Evolutionary conservation across 2,797 vertebrate species (phyloP), one percentile per base, ranked within the genome.

Genomic region (Danio albolineatus): DNA sequence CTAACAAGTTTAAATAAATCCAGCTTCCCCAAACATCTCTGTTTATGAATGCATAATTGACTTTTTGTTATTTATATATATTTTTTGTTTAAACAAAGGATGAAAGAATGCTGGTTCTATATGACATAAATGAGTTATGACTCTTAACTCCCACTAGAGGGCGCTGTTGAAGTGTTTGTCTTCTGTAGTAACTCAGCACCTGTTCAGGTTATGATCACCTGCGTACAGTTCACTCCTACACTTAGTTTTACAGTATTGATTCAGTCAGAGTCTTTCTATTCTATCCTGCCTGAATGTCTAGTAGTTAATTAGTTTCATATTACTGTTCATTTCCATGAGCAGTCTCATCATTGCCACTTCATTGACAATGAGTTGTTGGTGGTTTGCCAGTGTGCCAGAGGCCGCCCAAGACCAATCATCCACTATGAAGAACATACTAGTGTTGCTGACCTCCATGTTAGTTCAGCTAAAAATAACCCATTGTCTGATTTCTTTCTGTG

Each of bases 131-230:
- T 16, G 8, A 4, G 13, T 60, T 5, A 5, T 16, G 4, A 14
- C 3, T 38, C 28, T 60, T 57, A 38, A 12, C 13, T 38, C n/a
- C 19, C 13, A 21, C 54, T 60, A 78, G 64, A 70, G 39, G 65
- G 51, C 66, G 43, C 44, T 43, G 59, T 69, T 78, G 28, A 69
- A 49, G 51, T 54, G 48, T 8, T 61, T 28, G 28, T 73, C 9
- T 12, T 76, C 4, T 14, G 8, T 9, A 54, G 28, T 43, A 44
- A 5, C 28, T 12, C 1, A 10, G 12, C 5, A n/a, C 36, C 36
- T 39, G 12, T 12, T n/a, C 8, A 69, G 39, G 17, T 14, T 41
- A 39, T 59, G 17, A 13, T 19, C 36, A 53, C 16, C 44, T 62
- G 46, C 75, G 14, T n/a, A 49, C 9, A n/a, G 14, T 36, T 21